Evolutionary conservation across 2,113 vertebrate genomes (phyloP), one percentile per base, ranked within the genome.

Genomic region (Microtus oregoni): DNA sequence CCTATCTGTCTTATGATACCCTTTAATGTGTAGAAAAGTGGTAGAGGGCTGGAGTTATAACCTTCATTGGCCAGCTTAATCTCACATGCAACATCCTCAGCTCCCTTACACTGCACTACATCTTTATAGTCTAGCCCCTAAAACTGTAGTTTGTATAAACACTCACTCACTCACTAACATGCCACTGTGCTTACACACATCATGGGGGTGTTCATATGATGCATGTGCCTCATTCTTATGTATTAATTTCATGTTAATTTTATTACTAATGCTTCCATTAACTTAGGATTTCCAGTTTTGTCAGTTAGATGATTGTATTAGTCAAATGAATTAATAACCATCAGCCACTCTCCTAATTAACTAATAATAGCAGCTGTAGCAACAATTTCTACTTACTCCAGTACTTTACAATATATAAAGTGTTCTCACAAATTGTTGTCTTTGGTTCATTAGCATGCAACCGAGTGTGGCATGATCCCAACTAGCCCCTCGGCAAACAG

Each of bases 261-360:
- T 79, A 78, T 92, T 72, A 95, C 92, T n/a, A 90, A 78, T 75
- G 52, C 8, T 83, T 92, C 35, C 10, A 55, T 85, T 94, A 28
- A 44, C 19, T 92, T 67, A 86, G 44, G 35, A 52, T 82, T 83
- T 86, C 3, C 0, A 47, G 41, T 70, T 52, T 82, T 79, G 70
- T 83, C 73, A 92, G 77, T 90, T 78, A 90, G 47, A 17, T 95
- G 86, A 90, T 92, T 88, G 26, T 55, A 92, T 89, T 90, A 86
- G 90, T 47, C 88, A 90, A 92, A 88, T 76, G 28, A 97, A 79
- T 83, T 88, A 82, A 92, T 90, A 96, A 90, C 83, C 63, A 85
- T 15, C 32, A 82, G 35, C 87, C 63, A 83, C 28, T 41, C 52
- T 92, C 47, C 68, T 90, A 79, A 86, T 85, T 94, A 89, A 81